phyloP scores from a whole-genome alignment of 23 tunicate species.

The Trididemnum clinides region DNA sequence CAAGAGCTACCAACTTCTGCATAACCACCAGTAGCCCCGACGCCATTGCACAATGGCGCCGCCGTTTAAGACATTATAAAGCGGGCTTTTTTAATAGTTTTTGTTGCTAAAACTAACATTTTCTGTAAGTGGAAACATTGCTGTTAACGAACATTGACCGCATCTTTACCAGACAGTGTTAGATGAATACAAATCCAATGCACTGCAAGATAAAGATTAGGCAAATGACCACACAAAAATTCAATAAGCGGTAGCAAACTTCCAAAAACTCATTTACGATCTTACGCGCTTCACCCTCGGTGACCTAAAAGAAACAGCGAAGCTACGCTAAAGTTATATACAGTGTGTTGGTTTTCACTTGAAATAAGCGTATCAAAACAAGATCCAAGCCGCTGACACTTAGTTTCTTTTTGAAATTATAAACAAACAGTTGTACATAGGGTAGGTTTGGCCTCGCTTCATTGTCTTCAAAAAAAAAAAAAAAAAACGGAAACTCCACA shows the following conservation, averaged over 20 bases:
- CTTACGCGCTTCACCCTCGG: too few species aligned
- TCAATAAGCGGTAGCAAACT: background rate
- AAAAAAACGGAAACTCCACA: too few species aligned
- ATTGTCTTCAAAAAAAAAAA: background rate
- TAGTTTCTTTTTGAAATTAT: background rate
- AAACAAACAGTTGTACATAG: background rate
- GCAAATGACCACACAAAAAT: slow-evolving; percentile 36
- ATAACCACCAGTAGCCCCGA: too few species aligned
- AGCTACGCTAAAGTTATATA: background rate
- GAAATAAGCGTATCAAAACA: slow-evolving; percentile 4
- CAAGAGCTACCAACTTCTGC: too few species aligned
- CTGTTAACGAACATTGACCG: slow-evolving; percentile 26
- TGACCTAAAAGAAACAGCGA: background rate
- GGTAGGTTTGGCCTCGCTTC: background rate
- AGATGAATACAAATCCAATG: slow-evolving; percentile 53
- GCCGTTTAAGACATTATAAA: too few species aligned
- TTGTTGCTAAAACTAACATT: too few species aligned
- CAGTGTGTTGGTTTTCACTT: background rate
- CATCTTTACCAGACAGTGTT: slow-evolving; percentile 99
- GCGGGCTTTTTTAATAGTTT: too few species aligned
- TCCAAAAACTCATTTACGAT: background rate
- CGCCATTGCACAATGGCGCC: too few species aligned
- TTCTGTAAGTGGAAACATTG: too few species aligned
- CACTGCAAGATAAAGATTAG: slow-evolving; percentile 85
- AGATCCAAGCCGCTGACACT: too few species aligned